These are phyloP conservation scores for Emesis furor DNA, from an alignment of 2,888 invertebrate genomes.

Conservation along the genomic window DNA sequence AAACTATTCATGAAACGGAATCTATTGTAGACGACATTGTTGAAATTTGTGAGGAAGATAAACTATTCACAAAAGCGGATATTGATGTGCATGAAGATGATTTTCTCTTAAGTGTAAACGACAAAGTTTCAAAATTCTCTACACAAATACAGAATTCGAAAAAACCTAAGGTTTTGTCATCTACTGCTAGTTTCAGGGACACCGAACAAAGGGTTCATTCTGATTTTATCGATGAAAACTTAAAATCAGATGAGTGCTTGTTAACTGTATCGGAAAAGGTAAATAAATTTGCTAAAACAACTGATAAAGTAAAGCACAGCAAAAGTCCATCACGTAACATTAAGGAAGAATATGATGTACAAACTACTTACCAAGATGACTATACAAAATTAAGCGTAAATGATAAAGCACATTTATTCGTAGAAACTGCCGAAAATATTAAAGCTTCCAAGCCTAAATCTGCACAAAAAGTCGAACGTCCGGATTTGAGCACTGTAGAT, in stretches of 20 bases:
- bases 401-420: conserved; percentile 93
- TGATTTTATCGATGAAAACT: conserved; percentile 88
- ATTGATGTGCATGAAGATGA: conserved; percentile 87
- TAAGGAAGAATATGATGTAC: conserved; percentile 89
- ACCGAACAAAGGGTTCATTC: conserved; percentile 87
- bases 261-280: conserved; percentile 94
- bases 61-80: conserved; percentile 85
- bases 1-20: conserved; percentile 92
- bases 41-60: conserved; percentile 91
- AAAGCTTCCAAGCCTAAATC: conserved; percentile 86
- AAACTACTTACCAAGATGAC: conserved; percentile 89
- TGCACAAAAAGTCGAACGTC: conserved; percentile 86
- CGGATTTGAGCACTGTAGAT: conserved; percentile 91
- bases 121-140: conserved; percentile 91
- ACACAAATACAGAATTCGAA: conserved; percentile 84
- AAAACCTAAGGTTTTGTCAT: conserved; percentile 80
- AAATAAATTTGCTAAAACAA: conserved; percentile 92
- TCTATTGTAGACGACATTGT: conserved; percentile 92
- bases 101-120: conserved; percentile 91
- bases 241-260: conserved; percentile 93
- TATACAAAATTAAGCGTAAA: conserved; percentile 92
- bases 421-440: conserved; percentile 92
- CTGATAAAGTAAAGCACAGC: conserved; percentile 83
- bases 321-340: conserved; percentile 86
- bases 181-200: conserved; percentile 81